These are phyloP conservation scores for Scomberomorus guttatus DNA, from an alignment of 2,797 vertebrate species.

Conservation along the genomic window DNA sequence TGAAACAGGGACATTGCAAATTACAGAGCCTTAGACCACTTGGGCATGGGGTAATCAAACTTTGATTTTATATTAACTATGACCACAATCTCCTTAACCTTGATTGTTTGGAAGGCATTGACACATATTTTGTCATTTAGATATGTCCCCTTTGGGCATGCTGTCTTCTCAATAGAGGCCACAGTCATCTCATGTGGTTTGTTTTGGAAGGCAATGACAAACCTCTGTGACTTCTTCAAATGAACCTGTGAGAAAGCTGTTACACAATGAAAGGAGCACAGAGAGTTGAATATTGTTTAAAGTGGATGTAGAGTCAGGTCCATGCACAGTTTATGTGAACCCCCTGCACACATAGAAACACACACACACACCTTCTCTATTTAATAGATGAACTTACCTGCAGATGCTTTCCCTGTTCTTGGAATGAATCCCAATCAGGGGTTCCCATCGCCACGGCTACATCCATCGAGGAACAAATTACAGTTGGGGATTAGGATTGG, in stretches of 20 bases:
- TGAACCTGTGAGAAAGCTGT: constrained; percentile 11
- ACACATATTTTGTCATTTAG: no score
- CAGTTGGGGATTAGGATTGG: constrained; percentile 87
- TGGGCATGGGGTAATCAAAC: not conserved
- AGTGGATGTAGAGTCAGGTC: constrained; percentile 37
- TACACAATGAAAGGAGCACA: not conserved
- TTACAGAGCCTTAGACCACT: not conserved
- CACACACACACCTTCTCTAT: constrained; percentile 47
- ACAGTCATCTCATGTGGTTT: not conserved
- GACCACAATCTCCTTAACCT: no score
- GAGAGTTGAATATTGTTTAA: constrained; percentile 22
- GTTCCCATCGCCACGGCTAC: constrained; percentile 77
- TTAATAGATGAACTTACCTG: constrained; percentile 83
- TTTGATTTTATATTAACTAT: not conserved
- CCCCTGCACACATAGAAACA: constrained; percentile 33
- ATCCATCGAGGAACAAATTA: constrained; percentile 87
- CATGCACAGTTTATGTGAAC: constrained; percentile 35
- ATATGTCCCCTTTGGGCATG: not conserved
- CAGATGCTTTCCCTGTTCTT: constrained; percentile 76
- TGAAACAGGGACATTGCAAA: not conserved
- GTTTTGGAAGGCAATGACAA: not conserved
- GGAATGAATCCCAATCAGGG: constrained; percentile 79
- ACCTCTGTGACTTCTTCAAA: constrained; percentile 1
- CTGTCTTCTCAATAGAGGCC: not conserved
- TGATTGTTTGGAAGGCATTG: not conserved